These are phyloP conservation scores for Macropus fuliginosus DNA, from an alignment of 2,797 vertebrate genomes.

Conservation along the genomic window DNA sequence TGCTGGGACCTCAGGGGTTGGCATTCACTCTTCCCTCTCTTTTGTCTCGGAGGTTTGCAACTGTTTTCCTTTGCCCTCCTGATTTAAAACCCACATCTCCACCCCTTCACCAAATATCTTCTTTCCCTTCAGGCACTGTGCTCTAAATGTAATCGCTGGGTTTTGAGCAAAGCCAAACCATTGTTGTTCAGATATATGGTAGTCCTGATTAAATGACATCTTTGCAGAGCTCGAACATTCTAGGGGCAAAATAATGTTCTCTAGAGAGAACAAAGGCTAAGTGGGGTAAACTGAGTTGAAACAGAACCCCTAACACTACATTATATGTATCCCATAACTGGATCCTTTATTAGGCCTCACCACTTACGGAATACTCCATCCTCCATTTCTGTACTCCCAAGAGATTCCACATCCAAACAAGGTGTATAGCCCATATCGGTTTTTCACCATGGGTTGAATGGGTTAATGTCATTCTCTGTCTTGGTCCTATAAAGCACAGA, in stretches of 20 bases:
- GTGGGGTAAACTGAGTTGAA: neutral
- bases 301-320: neutral
- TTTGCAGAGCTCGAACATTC: neutral
- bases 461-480: neutral
- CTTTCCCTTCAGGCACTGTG: neutral
- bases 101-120: neutral
- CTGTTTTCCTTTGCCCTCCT: slow-evolving; percentile 24
- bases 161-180: neutral
- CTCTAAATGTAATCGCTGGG: neutral
- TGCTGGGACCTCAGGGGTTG: neutral
- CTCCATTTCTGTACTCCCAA: neutral
- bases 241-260: neutral
- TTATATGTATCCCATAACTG: neutral
- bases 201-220: neutral
- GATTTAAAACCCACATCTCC: fast-evolving
- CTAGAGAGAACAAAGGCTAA: neutral
- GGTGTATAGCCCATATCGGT: neutral
- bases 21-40: slow-evolving; percentile 7
- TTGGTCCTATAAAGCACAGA: neutral
- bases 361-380: neutral
- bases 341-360: neutral
- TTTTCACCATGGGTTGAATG: fast-evolving
- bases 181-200: fast-evolving
- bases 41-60: slow-evolving; percentile 36
- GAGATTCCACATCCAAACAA: neutral